Evolutionary conservation across 2,888 invertebrate genomes (phyloP).

Genomic region (Chaetoderma sp.): DNA sequence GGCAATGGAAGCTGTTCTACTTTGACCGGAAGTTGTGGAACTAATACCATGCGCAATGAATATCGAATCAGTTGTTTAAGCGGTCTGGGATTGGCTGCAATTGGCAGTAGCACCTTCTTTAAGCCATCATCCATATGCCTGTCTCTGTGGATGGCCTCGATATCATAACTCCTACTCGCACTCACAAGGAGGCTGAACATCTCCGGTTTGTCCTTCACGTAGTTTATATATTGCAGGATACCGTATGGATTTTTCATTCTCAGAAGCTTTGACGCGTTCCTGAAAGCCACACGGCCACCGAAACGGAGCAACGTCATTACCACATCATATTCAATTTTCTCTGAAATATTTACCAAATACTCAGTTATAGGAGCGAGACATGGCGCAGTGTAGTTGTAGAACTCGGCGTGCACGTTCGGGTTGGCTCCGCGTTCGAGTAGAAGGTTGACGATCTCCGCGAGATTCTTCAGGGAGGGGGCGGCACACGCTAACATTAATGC

Average conservation of each 20-base stretch:
- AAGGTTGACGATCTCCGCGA: constrained; percentile 51
- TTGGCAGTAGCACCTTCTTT: constrained; percentile 76
- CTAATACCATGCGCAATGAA: constrained; percentile 34
- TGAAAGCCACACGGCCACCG: constrained; percentile 75
- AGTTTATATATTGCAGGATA: constrained; percentile 82
- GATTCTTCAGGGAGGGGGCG: constrained; percentile 50
- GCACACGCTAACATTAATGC: constrained; percentile 69
- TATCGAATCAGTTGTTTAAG: constrained; percentile 48
- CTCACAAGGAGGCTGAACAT: constrained; percentile 79
- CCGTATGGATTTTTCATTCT: constrained; percentile 79
- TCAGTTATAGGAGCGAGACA: constrained; percentile 84
- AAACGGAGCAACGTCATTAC: constrained; percentile 80
- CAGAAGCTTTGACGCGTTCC: constrained; percentile 71
- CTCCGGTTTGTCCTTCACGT: constrained; percentile 72
- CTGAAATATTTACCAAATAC: constrained; percentile 76
- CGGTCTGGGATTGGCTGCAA: constrained; percentile 40
- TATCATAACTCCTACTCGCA: constrained; percentile 83
- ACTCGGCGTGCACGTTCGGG: constrained; percentile 71
- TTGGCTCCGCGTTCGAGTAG: constrained; percentile 60
- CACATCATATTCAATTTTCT: constrained; percentile 77
- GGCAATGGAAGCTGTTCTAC: constrained; percentile 49
- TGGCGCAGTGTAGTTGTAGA: constrained; percentile 73
- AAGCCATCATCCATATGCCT: constrained; percentile 77
- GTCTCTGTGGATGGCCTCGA: constrained; percentile 83
- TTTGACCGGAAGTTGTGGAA: constrained; percentile 35